Evolutionary conservation across 2,113 vertebrate species (phyloP).

Genomic region (Caretta caretta): DNA sequence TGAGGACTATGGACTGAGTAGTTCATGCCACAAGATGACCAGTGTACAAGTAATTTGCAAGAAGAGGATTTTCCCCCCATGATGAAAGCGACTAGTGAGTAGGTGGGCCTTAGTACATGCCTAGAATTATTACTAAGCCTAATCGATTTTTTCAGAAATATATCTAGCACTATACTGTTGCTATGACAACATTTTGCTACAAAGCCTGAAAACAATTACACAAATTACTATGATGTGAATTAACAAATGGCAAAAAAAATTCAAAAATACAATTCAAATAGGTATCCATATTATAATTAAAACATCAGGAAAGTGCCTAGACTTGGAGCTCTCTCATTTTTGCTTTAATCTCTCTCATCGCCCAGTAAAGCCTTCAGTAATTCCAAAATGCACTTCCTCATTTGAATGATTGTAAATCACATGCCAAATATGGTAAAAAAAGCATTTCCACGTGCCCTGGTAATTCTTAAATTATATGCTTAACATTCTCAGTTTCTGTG

Average conservation of each 20-base stretch:
- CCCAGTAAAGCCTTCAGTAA: slow-evolving; percentile 17
- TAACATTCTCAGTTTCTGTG: slow-evolving; percentile 23
- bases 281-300: not conserved
- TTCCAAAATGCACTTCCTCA: slow-evolving; percentile 29
- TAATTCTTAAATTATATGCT: not conserved
- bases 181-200: slow-evolving; percentile 51
- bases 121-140: slow-evolving; percentile 5
- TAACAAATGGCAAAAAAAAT: slow-evolving; percentile 24
- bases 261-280: slow-evolving; percentile 61
- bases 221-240: slow-evolving; percentile 63
- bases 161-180: slow-evolving; percentile 18
- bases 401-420: slow-evolving; percentile 26
- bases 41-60: not conserved
- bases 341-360: slow-evolving; percentile 11
- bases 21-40: accelerated
- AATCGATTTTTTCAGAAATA: slow-evolving; percentile 27
- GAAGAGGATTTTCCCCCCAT: not conserved
- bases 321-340: slow-evolving; percentile 25
- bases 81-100: not conserved
- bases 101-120: not conserved
- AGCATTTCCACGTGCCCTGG: not conserved
- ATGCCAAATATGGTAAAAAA: not conserved
- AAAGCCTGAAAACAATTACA: slow-evolving; percentile 68
- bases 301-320: slow-evolving; percentile 12
- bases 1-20: not conserved